These are phyloP conservation scores for Tachysurus fulvidraco DNA, from an alignment of 2,113 vertebrate genomes.

Conservation along the genomic window DNA sequence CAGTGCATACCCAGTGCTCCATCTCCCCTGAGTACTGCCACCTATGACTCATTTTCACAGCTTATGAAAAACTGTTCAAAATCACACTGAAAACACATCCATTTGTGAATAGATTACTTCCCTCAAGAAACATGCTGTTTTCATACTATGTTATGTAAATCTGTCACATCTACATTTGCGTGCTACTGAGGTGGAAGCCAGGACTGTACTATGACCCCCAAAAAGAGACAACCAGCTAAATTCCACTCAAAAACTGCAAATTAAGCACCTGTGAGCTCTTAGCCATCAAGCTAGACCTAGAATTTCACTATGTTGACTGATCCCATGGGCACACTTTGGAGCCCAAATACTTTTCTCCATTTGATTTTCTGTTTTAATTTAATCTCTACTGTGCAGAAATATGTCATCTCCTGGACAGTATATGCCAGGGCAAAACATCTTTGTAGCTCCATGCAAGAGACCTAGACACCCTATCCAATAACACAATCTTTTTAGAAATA, in stretches of 20 bases:
- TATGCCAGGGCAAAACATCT: background rate
- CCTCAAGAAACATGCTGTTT: background rate
- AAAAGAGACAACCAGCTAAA: background rate
- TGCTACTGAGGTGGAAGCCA: background rate
- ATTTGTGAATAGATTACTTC: background rate
- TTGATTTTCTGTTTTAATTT: background rate
- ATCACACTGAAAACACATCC: background rate
- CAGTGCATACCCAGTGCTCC: background rate
- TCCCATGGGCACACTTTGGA: background rate
- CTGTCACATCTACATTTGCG: background rate
- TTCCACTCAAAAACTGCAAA: background rate
- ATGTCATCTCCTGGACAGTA: background rate
- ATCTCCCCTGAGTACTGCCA: background rate
- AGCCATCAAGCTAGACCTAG: background rate
- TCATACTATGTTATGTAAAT: background rate
- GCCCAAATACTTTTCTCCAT: background rate
- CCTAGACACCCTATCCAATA: background rate
- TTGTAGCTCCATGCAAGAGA: background rate
- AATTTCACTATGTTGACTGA: background rate
- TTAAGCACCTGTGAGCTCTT: background rate
- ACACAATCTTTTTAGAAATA: background rate
- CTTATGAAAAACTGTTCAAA: slow-evolving; percentile 6
- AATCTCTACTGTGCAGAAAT: background rate
- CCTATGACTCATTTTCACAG: background rate
- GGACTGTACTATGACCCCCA: background rate